Conservation (phyloP, 2,888 invertebrate genomes). For the Lasioglossum villosulum region DNA sequence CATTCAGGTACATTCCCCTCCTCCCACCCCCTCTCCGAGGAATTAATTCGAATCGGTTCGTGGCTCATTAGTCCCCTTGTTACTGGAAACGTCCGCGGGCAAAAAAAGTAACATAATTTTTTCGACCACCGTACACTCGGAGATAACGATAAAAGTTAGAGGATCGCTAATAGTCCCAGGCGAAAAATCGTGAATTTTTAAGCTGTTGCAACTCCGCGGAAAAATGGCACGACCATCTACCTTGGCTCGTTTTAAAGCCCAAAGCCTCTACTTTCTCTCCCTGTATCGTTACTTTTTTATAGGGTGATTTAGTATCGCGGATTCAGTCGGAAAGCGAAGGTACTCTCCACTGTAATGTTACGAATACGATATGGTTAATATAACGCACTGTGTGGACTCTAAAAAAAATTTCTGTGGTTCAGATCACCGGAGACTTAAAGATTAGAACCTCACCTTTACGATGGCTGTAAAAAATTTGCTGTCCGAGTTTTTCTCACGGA, state of each 20-base stretch:
- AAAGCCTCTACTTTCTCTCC: not conserved
- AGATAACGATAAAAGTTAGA: not conserved
- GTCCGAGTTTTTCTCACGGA: not conserved
- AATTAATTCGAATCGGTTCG: conserved; percentile 29
- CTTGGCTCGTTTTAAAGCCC: not conserved
- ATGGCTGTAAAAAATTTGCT: not conserved
- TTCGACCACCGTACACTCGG: not conserved
- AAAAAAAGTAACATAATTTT: not conserved
- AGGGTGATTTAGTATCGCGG: not conserved
- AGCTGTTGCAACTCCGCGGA: not conserved
- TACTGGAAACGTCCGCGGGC: not conserved
- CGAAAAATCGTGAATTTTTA: not conserved
- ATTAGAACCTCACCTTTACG: not conserved
- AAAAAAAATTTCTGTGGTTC: not conserved
- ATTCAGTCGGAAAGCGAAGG: not conserved
- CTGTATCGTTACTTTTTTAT: not conserved
- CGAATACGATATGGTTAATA: not conserved
- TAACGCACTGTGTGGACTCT: not conserved
- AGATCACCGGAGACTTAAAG: not conserved
- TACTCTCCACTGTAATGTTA: not conserved
- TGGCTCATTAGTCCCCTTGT: conserved; percentile 2
- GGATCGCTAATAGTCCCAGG: not conserved
- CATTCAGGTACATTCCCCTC: not conserved
- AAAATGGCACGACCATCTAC: not conserved
- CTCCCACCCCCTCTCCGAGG: not conserved